These are phyloP conservation scores for Timema podura DNA, from an alignment of 2,888 invertebrate species.

Conservation along the genomic window DNA sequence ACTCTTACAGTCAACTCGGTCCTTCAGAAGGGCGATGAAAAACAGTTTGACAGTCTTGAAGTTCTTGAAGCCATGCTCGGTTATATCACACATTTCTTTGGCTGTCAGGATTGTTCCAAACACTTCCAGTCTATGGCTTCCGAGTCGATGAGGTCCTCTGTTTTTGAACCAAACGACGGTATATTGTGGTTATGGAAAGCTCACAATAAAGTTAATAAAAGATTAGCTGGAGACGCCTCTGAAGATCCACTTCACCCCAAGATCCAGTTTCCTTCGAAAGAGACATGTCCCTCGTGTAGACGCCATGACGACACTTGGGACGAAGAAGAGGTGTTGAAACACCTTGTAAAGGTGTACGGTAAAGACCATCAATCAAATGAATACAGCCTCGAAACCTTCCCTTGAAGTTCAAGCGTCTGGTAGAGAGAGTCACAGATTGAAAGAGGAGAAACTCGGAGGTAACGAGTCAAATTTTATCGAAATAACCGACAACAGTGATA, in stretches of 20 bases:
- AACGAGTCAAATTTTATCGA: constrained; percentile 16
- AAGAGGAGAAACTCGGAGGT: constrained; percentile 11
- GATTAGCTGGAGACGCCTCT: constrained; percentile 78
- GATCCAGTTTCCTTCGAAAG: constrained; percentile 73
- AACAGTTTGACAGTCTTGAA: constrained; percentile 46
- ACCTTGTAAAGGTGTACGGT: constrained; percentile 55
- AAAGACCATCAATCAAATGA: constrained; percentile 32
- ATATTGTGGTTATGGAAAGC: constrained; percentile 92
- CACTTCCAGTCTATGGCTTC: constrained; percentile 87
- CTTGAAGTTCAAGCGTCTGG: constrained; percentile 25
- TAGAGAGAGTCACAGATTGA: constrained; percentile 30
- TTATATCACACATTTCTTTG: constrained; percentile 89
- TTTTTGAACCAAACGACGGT: constrained; percentile 66
- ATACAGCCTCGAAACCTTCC: constrained; percentile 6
- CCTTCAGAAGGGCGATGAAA: constrained; percentile 39
- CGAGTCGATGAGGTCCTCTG: constrained; percentile 63
- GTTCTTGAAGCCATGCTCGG: constrained; percentile 79
- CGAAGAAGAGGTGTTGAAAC: constrained; percentile 57
- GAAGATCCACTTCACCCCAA: constrained; percentile 91
- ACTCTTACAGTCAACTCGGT: constrained; percentile 77
- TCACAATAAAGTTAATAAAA: constrained; percentile 88
- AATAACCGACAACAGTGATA: constrained; percentile 9
- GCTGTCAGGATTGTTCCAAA: constrained; percentile 83
- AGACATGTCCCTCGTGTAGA: constrained; percentile 66
- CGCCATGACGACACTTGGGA: constrained; percentile 58